phyloP scores from a whole-genome alignment of 1,140 invertebrate species.

The Drosophila repletoides region DNA sequence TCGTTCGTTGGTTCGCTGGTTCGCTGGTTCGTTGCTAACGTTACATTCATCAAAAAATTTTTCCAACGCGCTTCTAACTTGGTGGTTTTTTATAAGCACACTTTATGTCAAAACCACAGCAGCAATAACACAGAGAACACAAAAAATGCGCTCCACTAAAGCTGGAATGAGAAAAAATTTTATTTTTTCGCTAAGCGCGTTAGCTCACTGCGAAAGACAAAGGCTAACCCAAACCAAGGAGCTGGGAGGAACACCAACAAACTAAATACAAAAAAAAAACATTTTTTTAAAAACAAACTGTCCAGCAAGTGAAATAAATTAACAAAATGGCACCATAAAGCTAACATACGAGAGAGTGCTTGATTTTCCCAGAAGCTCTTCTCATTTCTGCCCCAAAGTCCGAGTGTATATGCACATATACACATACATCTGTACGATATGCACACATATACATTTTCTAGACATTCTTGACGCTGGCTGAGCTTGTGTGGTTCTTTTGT shows the following conservation, averaged over 20 bases:
- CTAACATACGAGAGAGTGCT: conserved; percentile 75
- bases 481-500: conserved; percentile 28
- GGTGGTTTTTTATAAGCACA: conserved; percentile 76
- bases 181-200: conserved; percentile 32
- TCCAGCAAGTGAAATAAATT: conserved; percentile 80
- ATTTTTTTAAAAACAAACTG: conserved; percentile 64
- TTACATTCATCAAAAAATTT: conserved; percentile 77
- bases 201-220: conserved; percentile 52
- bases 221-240: conserved; percentile 42
- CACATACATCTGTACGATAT: conserved; percentile 41
- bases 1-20: neutral
- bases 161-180: conserved; percentile 64
- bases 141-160: conserved; percentile 43
- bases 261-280: conserved; percentile 25
- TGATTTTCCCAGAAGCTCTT: conserved; percentile 55
- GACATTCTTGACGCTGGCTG: conserved; percentile 15
- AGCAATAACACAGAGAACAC: conserved; percentile 44
- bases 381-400: no score
- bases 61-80: conserved; percentile 69
- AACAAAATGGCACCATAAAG: conserved; percentile 78
- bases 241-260: conserved; percentile 30
- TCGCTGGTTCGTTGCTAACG: conserved; percentile 36
- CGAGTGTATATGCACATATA: conserved; percentile 12
- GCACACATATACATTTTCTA: conserved; percentile 6
- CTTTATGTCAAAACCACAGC: conserved; percentile 79